Evolutionary conservation across 2,888 invertebrate species (phyloP), one percentile per base, ranked within the genome.

Genomic region (Diadromus collaris): DNA sequence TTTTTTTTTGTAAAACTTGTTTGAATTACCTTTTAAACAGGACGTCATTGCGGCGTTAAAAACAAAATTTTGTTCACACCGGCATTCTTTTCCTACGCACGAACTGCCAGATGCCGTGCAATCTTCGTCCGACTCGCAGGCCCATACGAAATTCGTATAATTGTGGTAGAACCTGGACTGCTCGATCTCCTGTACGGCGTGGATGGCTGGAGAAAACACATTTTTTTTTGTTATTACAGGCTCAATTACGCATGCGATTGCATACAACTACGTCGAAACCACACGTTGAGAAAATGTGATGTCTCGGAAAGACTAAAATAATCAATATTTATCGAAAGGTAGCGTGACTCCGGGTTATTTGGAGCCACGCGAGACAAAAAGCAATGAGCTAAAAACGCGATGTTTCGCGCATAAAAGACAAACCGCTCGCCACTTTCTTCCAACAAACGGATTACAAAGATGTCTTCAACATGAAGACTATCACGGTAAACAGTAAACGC

Each of bases 11-110:
- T 5, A n/a, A 56, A 13, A 7, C 2, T 29, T 4, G 16, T 9
- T 2, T 16, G 2, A 56, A 56, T 7, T 84, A 88, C 87, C 80
- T 83, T 75, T 80, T 6, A 88, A 56, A 16, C 89, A 89, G 9
- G 76, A 61, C 1, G 86, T 88, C 79, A 84, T 78, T 4, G 80
- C 78, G 51, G 78, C 76, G 38, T 83, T 85, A 21, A 78, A 83
- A 65, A 84, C 56, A 27, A 82, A 85, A 16, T 83, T 86, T 19
- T 44, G 0, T 5, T 21, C 32, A 44, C 88, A 89, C 38, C 81
- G 68, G 58, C 87, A 88, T 4, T 29, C 44, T 0, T 51, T n/a
- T n/a, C 82, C n/a, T 2, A 58, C 27, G 51, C 88, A 89, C 27
- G 24, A 32, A 48, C 82, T 85, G n/a, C 72, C 65, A 5, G n/a